Percentiles rank a stretch among this genome's conserved stretches.
Evolutionary conservation across 2,888 invertebrate species (phyloP).

Genomic region (Chesias legatella): DNA sequence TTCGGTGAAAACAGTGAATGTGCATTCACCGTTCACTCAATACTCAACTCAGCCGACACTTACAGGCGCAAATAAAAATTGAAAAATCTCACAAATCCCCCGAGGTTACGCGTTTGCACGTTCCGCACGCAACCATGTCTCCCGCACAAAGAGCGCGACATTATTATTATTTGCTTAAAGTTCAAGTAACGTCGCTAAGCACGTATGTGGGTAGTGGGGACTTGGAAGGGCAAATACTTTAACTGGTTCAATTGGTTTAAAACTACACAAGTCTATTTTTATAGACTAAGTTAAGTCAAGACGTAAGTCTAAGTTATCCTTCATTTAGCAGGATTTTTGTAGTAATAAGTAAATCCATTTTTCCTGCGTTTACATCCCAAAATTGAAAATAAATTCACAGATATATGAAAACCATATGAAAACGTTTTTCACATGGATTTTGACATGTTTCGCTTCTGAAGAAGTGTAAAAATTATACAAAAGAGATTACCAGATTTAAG

Average conservation of each 20-base stretch:
- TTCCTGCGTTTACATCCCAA: too few species aligned
- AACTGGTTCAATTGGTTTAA: neutral
- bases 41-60: conserved; percentile 51
- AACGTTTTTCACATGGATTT: too few species aligned
- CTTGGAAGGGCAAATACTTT: conserved; percentile 12
- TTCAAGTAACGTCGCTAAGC: conserved; percentile 16
- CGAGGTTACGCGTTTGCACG: conserved; percentile 56
- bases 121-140: conserved; percentile 51
- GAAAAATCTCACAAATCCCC: conserved; percentile 74
- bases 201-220: neutral
- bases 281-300: too few species aligned
- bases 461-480: too few species aligned
- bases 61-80: conserved; percentile 75
- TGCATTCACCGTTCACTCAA: conserved; percentile 34
- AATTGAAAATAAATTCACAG: too few species aligned
- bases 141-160: conserved; percentile 47
- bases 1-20: conserved; percentile 41
- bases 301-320: too few species aligned
- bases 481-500: too few species aligned
- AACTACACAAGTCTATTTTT: too few species aligned
- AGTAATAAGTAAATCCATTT: too few species aligned
- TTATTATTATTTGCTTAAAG: conserved; percentile 46
- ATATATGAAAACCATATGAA: too few species aligned
- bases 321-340: too few species aligned
- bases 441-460: too few species aligned